Percentiles rank a stretch among this genome's conserved stretches.
Evolutionary conservation across 2,113 vertebrate species (phyloP).

Genomic region (Serilophus lunatus): DNA sequence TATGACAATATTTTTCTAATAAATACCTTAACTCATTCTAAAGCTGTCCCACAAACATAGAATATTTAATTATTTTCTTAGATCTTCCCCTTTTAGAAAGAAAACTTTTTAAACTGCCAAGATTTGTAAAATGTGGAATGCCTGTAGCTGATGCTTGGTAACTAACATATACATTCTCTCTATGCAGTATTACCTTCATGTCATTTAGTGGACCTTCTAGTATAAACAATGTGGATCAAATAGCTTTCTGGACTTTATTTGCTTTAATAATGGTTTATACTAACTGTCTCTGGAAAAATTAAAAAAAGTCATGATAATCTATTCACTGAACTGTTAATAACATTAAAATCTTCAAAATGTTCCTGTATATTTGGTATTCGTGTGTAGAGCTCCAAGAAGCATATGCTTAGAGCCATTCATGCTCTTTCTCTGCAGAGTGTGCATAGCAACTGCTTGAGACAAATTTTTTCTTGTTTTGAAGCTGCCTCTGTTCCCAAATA

Average conservation of each 20-base stretch:
- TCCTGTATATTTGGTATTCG: not conserved
- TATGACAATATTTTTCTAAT: not conserved
- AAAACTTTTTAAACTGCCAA: not conserved
- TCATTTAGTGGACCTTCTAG: not conserved
- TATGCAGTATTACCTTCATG: not conserved
- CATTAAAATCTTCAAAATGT: not conserved
- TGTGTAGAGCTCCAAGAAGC: not conserved
- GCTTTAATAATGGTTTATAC: not conserved
- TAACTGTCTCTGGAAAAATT: not conserved
- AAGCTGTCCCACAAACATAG: not conserved
- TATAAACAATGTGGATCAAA: not conserved
- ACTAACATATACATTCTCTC: not conserved
- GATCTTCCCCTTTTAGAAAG: not conserved
- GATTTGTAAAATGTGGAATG: not conserved
- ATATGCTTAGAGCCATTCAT: constrained; percentile 40
- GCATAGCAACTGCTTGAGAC: constrained; percentile 17
- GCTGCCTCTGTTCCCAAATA: constrained; percentile 56
- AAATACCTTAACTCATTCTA: not conserved
- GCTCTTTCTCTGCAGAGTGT: not conserved
- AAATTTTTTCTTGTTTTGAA: constrained; percentile 61
- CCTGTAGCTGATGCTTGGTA: not conserved
- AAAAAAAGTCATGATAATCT: not conserved
- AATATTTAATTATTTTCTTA: not conserved
- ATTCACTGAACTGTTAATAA: not conserved
- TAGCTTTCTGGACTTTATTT: not conserved